Evolutionary conservation across 2,113 vertebrate genomes (phyloP), one percentile per base, ranked within the genome.

Genomic region (Erythrolamprus reginae): DNA sequence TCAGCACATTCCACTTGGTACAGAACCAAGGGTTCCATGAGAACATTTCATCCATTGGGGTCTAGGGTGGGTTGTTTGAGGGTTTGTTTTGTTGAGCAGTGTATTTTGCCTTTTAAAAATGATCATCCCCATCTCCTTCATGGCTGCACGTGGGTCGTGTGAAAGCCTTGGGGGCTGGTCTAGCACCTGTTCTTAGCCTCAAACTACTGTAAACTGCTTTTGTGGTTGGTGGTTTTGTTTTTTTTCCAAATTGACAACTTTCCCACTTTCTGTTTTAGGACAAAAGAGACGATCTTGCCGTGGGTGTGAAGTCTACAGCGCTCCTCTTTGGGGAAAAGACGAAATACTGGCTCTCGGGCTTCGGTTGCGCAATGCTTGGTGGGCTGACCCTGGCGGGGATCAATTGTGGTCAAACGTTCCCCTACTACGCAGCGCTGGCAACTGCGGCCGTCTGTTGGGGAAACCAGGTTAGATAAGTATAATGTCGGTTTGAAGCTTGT

Each of bases 251-350:
- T 24, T 93, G 23, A 90, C 48, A 82, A 1, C 0, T 51, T 65
- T 87, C 26, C 38, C 53, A 55, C n/a, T 55, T 93, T 93, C 92
- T 93, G 0, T 91, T 90, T 3, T 90, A 99, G 99, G 99, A 99
- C 95, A 99, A 98, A 94, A 98, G 93, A 15, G 99, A 99, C 0
- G 99, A 99, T 89, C 47, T 98, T 23, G 47, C 98, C 70, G 95
- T 99, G 0, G 99, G 99, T 10, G 97, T 99, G 26, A 98, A 98
- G 95, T 99, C 99, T 1, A 99, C 99, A 0, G 99, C 99, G 0
- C 93, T 99, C 47, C 97, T 94, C 24, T 98, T 99, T 93, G 92
- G 92, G 89, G 98, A 98, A 65, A 96, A 98, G 88, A 99, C 99
- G 0, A 99, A 98, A 93, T 95, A 89, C 0, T 99, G 99, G 99